phyloP scores from a whole-genome alignment of 2,888 invertebrate genomes.

The Leptopilina drosophilae region DNA sequence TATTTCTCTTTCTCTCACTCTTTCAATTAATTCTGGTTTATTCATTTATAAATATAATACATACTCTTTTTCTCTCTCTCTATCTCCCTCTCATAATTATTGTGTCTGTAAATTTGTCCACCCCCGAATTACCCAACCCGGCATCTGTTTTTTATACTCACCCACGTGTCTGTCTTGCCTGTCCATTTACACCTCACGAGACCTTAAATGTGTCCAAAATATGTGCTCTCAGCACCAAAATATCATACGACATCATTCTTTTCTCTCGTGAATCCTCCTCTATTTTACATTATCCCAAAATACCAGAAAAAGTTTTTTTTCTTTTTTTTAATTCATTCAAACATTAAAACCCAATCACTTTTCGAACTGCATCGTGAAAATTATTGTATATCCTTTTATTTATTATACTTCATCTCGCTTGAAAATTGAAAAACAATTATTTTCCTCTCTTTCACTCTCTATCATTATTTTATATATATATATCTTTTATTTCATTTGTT shows the following conservation, averaged over 20 bases:
- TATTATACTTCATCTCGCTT: conserved; percentile 8
- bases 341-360: not conserved
- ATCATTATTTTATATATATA: no score
- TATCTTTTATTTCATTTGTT: conserved; percentile 20
- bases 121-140: conserved; percentile 47
- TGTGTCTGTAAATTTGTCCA: conserved; percentile 51
- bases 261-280: conserved; percentile 59
- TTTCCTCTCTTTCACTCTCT: no score
- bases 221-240: conserved; percentile 69
- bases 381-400: not conserved
- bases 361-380: conserved; percentile 25
- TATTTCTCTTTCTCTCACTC: not conserved
- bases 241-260: conserved; percentile 72
- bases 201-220: conserved; percentile 63
- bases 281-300: not conserved
- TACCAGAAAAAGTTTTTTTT: not conserved
- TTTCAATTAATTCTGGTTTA: conserved; percentile 1
- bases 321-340: not conserved
- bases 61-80: conserved; percentile 8
- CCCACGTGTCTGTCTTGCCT: conserved; percentile 56
- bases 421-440: not conserved
- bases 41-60: conserved; percentile 1
- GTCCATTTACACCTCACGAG: conserved; percentile 71
- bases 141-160: conserved; percentile 25
- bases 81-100: conserved; percentile 49